Evolutionary conservation across 2,797 vertebrate species (phyloP).

Genomic region (Corythornis leucogaster): DNA sequence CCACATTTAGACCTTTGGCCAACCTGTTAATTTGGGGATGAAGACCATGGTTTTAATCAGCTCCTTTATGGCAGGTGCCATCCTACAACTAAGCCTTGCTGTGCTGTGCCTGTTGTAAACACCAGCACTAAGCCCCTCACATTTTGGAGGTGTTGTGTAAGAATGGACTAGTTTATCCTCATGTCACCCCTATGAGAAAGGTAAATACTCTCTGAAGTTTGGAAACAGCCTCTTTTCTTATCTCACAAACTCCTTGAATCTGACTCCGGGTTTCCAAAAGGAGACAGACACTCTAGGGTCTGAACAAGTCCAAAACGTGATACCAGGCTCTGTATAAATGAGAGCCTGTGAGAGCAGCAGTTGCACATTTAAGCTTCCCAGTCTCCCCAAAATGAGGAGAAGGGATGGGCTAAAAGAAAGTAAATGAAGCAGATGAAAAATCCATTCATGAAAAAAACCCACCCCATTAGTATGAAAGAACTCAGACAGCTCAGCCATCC

Average conservation of each 20-base stretch:
- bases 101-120: neutral
- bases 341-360: neutral
- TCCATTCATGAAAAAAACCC: neutral
- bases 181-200: neutral
- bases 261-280: constrained; percentile 14
- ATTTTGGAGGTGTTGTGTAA: neutral
- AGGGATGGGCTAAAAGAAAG: neutral
- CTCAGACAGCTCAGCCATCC: neutral
- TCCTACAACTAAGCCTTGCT: neutral
- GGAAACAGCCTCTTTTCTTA: constrained; percentile 32
- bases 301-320: neutral
- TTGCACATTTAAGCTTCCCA: neutral
- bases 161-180: neutral
- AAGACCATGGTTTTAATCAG: neutral
- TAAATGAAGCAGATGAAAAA: constrained; percentile 15
- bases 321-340: neutral
- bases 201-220: constrained; percentile 27
- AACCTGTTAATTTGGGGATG: neutral
- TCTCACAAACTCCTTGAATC: constrained; percentile 20
- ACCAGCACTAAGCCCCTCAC: neutral
- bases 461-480: constrained; percentile 10
- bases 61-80: neutral
- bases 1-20: neutral
- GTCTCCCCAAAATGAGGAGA: neutral
- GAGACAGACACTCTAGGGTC: neutral